These are phyloP conservation scores for Sarcophaga caerulescens DNA, from an alignment of 2,888 invertebrate species.

Conservation along the genomic window DNA sequence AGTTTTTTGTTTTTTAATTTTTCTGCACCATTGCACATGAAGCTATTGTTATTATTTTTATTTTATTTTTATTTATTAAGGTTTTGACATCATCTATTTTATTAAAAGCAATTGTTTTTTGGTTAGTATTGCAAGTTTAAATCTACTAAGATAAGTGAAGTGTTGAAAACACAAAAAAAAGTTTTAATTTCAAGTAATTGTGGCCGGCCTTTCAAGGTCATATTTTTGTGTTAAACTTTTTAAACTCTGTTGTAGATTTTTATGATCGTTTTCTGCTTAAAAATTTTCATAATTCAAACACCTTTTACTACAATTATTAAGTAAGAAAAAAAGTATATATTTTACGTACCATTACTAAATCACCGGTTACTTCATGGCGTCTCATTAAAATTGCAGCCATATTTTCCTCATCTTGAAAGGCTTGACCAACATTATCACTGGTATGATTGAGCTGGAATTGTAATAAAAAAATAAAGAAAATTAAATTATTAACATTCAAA, in stretches of 20 bases:
- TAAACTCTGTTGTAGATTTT: not conserved
- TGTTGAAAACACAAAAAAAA: not conserved
- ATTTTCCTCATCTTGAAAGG: constrained; percentile 93
- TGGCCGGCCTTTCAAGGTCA: constrained; percentile 64
- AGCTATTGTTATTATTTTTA: constrained; percentile 26
- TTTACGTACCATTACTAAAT: constrained; percentile 90
- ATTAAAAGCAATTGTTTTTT: not conserved
- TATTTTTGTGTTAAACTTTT: constrained; percentile 25
- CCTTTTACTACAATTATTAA: not conserved
- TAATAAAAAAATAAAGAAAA: constrained; percentile 12
- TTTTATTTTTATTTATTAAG: constrained; percentile 22
- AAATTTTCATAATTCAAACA: not conserved
- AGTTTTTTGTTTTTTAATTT: not conserved
- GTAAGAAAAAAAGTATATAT: too few species aligned
- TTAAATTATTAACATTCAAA: not conserved
- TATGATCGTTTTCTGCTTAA: not conserved
- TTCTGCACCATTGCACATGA: not conserved
- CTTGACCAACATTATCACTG: constrained; percentile 87
- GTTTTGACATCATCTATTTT: constrained; percentile 46
- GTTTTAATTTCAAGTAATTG: constrained; percentile 43
- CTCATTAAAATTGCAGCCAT: constrained; percentile 93
- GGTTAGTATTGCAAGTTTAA: too few species aligned
- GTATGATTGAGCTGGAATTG: constrained; percentile 82
- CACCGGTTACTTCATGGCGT: constrained; percentile 89
- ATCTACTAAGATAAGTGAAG: not conserved